These are phyloP conservation scores for Tetragonula clypearis DNA, from an alignment of 1,140 invertebrate genomes.

Conservation along the genomic window DNA sequence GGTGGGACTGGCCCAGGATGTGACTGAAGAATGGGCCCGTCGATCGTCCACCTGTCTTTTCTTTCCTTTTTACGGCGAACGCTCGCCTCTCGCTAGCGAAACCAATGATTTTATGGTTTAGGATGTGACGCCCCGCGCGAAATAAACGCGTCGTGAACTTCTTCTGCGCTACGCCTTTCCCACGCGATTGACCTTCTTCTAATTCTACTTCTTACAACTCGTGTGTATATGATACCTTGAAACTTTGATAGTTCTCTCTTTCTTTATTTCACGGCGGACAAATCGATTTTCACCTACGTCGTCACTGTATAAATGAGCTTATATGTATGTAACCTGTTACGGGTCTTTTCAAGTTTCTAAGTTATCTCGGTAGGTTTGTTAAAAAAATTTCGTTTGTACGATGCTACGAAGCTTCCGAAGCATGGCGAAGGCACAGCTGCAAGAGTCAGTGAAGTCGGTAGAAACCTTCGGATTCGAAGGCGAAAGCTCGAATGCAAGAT, in stretches of 20 bases:
- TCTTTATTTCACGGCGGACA: background rate
- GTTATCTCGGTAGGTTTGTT: background rate
- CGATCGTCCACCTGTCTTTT: slow-evolving; percentile 62
- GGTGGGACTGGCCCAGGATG: slow-evolving; percentile 62
- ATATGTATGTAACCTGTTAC: background rate
- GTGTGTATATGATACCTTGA: background rate
- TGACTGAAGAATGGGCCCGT: slow-evolving; percentile 63
- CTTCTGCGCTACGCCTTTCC: background rate
- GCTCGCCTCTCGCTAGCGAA: slow-evolving; percentile 47
- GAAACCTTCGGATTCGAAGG: background rate
- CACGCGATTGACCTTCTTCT: background rate
- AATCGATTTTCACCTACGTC: background rate
- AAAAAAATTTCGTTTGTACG: no score
- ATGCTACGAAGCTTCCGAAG: no score
- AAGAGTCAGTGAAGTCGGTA: background rate
- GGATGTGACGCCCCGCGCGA: slow-evolving; percentile 5
- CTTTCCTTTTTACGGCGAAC: slow-evolving; percentile 54
- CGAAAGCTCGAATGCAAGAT: background rate
- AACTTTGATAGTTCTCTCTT: background rate
- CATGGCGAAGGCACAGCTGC: background rate
- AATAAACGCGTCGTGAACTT: background rate
- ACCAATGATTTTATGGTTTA: slow-evolving; percentile 55
- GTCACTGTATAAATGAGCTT: background rate
- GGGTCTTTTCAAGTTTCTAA: background rate
- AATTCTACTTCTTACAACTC: background rate